A percentile compares a stretch with the other conserved stretches of the same genome.
These are phyloP conservation scores for Melanotus villosus DNA, from an alignment of 2,888 invertebrate species.

Conservation along the genomic window DNA sequence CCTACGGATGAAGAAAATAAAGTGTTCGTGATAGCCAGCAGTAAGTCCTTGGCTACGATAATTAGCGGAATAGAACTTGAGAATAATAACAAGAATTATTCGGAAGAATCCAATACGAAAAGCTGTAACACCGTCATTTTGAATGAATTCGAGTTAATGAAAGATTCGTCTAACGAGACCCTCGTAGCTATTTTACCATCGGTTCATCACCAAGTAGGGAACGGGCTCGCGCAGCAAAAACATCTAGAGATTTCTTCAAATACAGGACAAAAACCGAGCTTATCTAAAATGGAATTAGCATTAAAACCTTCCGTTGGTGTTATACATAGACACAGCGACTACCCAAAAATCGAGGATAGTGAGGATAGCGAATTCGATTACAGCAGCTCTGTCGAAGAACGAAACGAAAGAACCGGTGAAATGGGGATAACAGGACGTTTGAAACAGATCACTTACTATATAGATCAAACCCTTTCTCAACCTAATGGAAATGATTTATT, in stretches of 20 bases:
- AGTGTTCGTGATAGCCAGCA: background rate
- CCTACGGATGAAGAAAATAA: background rate
- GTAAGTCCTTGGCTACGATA: background rate
- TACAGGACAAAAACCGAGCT: background rate
- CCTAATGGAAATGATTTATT: conserved; percentile 19
- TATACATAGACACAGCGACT: background rate
- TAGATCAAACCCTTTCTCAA: conserved; percentile 10
- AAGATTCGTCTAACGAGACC: conserved; percentile 52
- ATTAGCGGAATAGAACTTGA: background rate
- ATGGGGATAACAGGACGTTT: conserved; percentile 2
- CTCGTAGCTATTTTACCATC: conserved; percentile 27
- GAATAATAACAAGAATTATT: no score
- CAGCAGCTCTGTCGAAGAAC: background rate
- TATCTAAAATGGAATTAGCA: no score
- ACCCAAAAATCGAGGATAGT: background rate
- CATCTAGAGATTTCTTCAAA: background rate
- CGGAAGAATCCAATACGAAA: background rate
- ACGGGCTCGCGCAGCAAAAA: background rate
- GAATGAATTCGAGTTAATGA: conserved; percentile 53
- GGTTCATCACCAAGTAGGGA: background rate
- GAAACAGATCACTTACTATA: conserved; percentile 8
- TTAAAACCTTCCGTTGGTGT: background rate
- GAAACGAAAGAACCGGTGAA: background rate
- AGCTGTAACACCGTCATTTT: background rate
- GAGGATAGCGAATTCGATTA: background rate